Base-by-base conservation (phyloP, 1,140 invertebrate genomes). In the Bombus huntii region DNA sequence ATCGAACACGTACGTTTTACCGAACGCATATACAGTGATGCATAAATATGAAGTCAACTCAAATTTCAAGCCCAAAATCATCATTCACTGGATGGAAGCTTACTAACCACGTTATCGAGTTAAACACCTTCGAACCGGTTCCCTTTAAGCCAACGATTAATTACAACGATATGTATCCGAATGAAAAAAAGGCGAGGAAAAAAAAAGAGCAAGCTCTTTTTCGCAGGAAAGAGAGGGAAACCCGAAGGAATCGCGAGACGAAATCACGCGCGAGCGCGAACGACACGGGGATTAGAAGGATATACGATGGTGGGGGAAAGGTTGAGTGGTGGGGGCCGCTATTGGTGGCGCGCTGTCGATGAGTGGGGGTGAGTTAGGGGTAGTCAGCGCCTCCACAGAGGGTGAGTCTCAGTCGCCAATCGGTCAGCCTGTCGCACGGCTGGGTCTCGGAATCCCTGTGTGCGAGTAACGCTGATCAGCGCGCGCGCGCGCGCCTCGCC, bases 341-440 rank as follows among this genome's bases (percentile, higher is more conserved):
- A 81, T 84, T 77, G 80, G 81, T 73, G 79, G 91, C 87, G 10
- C 68, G 89, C 75, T 78, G 73, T 73, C 13, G 39, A 44, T 28
- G 77, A 22, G 59, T 47, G 37, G 34, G 10, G 42, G 31, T 28
- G 87, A 81, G 28, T 85, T 62, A 65, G 85, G 90, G 89, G 90
- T 92, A 93, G 93, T 92, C 91, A 93, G 92, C 93, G 93, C 93
- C 92, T 89, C 92, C 90, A 87, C 88, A 87, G 87, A 90, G 90
- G 92, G 91, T 90, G 83, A 90, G 89, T 90, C 62, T 90, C 93
- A 94, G 93, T 94, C 91, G 84, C 89, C 87, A 93, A 92, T 93
- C 92, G 92, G 93, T 93, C 90, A 93, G 91, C 90, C 92, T 92
- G 83, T 87, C 87, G 89, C 91, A 89, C 92, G 93, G 92, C 73